A percentile compares a stretch with the other conserved stretches of the same genome.
Conservation (phyloP, 2,888 invertebrate genomes). For the Darwinula stevensoni region DNA sequence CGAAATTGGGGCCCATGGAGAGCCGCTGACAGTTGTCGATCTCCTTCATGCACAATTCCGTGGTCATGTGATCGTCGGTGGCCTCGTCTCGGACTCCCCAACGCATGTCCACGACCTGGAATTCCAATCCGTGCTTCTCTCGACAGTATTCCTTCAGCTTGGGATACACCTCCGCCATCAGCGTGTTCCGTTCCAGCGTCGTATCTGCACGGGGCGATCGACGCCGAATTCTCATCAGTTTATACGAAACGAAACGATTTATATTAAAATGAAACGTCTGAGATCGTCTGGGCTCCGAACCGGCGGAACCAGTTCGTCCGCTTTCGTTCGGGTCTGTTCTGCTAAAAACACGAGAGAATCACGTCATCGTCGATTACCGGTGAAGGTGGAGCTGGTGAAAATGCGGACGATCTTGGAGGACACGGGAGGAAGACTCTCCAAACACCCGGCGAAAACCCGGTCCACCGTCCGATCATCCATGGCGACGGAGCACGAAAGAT, state of each 20-base stretch:
- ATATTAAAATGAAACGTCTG: too few relatives aligned
- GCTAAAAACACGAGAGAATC: too few relatives aligned
- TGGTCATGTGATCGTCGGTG: constrained; percentile 98
- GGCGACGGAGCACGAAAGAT: too few relatives aligned
- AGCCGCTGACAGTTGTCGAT: constrained; percentile 88
- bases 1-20: constrained; percentile 94
- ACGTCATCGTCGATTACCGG: too few relatives aligned
- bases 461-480: constrained; percentile 81
- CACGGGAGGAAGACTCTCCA: constrained; percentile 67
- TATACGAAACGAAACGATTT: constrained; percentile 1
- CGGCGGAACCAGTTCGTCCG: too few relatives aligned
- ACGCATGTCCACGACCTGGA: constrained; percentile 96
- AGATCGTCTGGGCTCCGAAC: too few relatives aligned
- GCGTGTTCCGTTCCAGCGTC: constrained; percentile 78
- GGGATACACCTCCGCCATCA: constrained; percentile 96
- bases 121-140: constrained; percentile 87
- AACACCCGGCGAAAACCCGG: constrained; percentile 57
- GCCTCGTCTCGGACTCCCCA: constrained; percentile 97
- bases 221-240: background rate
- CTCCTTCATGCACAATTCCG: constrained; percentile 89
- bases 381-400: constrained; percentile 93
- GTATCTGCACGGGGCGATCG: constrained; percentile 33
- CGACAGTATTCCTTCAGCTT: constrained; percentile 84
- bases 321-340: too few relatives aligned
- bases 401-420: constrained; percentile 94